Percentiles rank a stretch among this genome's conserved stretches.
Conservation (phyloP, 1,140 invertebrate species). For the Pseudomyrmex concolor region DNA sequence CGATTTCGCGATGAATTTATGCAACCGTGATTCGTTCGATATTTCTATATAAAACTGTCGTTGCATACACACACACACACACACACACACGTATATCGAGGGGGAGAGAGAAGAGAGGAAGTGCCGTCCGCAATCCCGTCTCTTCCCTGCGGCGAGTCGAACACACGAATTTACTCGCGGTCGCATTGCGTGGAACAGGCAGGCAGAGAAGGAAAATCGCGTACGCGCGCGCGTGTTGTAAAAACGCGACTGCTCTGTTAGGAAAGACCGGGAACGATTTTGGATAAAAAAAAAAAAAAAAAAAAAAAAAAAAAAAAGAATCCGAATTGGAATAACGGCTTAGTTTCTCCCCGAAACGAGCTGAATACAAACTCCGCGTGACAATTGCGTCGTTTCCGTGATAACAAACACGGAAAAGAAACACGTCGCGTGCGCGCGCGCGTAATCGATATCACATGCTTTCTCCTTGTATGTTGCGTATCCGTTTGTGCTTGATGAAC, state of each 20-base stretch:
- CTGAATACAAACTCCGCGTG: background rate
- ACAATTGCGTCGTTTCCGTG: background rate
- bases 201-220: background rate
- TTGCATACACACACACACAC: background rate
- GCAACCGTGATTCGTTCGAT: slow-evolving; percentile 47
- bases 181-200: background rate
- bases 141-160: slow-evolving; percentile 35
- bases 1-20: slow-evolving; percentile 66
- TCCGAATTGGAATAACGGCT: background rate
- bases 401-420: background rate
- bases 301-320: slow-evolving; percentile 18
- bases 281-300: too few relatives aligned
- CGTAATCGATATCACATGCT: slow-evolving; percentile 38
- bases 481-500: background rate
- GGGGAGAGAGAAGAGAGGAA: too few relatives aligned
- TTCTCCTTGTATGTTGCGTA: background rate
- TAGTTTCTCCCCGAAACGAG: background rate
- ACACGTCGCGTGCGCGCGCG: background rate
- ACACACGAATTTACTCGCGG: slow-evolving; percentile 1
- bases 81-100: too few relatives aligned
- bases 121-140: background rate
- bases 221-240: slow-evolving; percentile 17
- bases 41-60: slow-evolving; percentile 60
- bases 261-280: slow-evolving; percentile 12
- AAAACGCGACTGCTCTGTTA: slow-evolving; percentile 32